Evolutionary conservation across 2,888 invertebrate species (phyloP), one percentile per base, ranked within the genome.

Genomic region (Aelia acuminata): DNA sequence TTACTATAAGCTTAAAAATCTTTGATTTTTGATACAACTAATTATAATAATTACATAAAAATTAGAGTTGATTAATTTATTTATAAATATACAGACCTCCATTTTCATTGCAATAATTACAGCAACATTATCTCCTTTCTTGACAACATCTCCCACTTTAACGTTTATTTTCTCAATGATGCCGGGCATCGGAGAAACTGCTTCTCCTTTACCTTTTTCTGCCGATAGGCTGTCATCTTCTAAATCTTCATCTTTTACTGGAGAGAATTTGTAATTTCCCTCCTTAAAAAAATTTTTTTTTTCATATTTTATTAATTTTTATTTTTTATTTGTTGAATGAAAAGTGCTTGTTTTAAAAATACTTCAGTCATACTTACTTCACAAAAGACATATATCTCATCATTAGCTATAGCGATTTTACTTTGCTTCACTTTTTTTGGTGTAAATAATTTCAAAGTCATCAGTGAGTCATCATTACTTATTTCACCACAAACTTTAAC

Each of bases 31-130:
- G n/a, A n/a, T n/a, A n/a, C n/a, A n/a, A n/a, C n/a, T n/a, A n/a
- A 10, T 43, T 43, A 43, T 43, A 49, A 18, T 18, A 1, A 35
- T 70, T 35, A 70, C 18, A 70, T 70, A 18, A 35, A 18, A 70
- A 70, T 18, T 7, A 18, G 18, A 70, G 4, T 1, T 18, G 31
- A 70, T 18, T 35, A 70, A 20, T 20, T 18, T 49, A 84, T 84
- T 39, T 57, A 35, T 20, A 20, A 53, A 50, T 10, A 22, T 22
- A 50, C 70, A 70, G 91, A 95, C 95, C 94, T 99, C 99, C 99
- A 99, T 99, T 94, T 99, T 99, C 99, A 99, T 99, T 0, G 99
- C 99, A 90, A 98, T 98, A 92, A 99, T 96, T 84, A 99, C 96
- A 89, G 99, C 95, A 4, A 99, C 93, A 0, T 97, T 95, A 92